Evolutionary conservation across 2,113 vertebrate species (phyloP).

Genomic region (Phrynocephalus versicolor): DNA sequence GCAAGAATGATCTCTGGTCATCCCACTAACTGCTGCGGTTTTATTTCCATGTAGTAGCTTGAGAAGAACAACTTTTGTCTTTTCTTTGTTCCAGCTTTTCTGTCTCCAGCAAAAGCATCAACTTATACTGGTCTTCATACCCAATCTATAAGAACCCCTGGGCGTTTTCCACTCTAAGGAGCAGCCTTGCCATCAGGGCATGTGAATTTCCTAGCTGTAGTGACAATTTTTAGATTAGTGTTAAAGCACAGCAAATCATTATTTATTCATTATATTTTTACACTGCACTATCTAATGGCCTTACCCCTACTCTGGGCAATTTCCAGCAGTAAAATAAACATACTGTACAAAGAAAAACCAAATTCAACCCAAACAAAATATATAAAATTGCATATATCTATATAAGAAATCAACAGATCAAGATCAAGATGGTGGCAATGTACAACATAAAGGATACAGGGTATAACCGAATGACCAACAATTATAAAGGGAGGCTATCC

Average conservation of each 20-base stretch:
- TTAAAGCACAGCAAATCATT: not conserved
- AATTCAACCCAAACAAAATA: too few species aligned
- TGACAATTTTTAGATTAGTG: not conserved
- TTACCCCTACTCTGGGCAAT: not conserved
- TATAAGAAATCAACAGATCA: too few species aligned
- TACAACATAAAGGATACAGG: too few species aligned
- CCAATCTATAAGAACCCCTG: not conserved
- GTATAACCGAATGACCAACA: too few species aligned
- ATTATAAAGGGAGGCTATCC: too few species aligned
- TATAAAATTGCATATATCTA: too few species aligned
- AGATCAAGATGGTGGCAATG: too few species aligned
- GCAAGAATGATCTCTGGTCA: too few species aligned
- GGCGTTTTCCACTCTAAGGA: not conserved
- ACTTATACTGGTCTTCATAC: not conserved
- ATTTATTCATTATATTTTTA: not conserved
- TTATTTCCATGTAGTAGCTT: not conserved
- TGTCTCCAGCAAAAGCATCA: not conserved
- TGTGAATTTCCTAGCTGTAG: not conserved
- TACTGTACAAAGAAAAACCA: too few species aligned
- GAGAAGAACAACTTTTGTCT: not conserved
- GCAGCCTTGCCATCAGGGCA: not conserved
- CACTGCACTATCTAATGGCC: too few species aligned
- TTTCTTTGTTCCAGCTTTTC: not conserved
- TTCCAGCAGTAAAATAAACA: too few species aligned
- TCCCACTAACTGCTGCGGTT: not conserved